A percentile compares a stretch with the other conserved stretches of the same genome.
Conservation (phyloP, 2,888 invertebrate species). For the Syrista parreyssii region DNA sequence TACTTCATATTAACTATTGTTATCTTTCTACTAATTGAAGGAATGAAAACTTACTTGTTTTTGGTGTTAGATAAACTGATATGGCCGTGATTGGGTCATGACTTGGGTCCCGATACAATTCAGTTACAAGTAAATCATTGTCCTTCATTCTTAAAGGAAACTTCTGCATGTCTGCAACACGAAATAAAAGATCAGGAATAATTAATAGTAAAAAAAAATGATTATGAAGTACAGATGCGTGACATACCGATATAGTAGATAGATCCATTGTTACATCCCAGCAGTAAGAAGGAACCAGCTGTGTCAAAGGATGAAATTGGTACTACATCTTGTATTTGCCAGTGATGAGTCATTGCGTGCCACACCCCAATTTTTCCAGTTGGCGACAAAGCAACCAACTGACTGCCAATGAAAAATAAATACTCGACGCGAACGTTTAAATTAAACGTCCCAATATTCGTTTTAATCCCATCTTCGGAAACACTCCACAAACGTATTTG, state of each 20-base stretch:
- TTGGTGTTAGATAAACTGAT: conserved; percentile 98
- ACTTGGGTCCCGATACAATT: conserved; percentile 93
- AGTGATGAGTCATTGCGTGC: conserved; percentile 99
- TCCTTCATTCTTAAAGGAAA: conserved; percentile 99
- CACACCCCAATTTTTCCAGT: conserved; percentile 98
- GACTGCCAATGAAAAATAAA: conserved; percentile 97
- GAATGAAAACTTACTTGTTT: conserved; percentile 84
- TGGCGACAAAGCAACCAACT: conserved; percentile 94
- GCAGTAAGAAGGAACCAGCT: conserved; percentile 92
- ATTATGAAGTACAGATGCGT: not conserved
- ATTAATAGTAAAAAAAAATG: not conserved
- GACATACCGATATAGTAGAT: conserved; percentile 93
- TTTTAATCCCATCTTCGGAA: conserved; percentile 79
- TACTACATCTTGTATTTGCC: conserved; percentile 97
- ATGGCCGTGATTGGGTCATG: conserved; percentile 97
- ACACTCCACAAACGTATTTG: conserved; percentile 84
- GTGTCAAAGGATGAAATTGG: conserved; percentile 97
- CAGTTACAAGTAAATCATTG: conserved; percentile 96
- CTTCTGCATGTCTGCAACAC: conserved; percentile 94
- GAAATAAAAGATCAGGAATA: conserved; percentile 9
- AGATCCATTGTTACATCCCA: conserved; percentile 96
- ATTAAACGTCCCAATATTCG: conserved; percentile 87
- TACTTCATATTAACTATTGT: not conserved
- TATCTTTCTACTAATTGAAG: not conserved
- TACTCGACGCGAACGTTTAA: conserved; percentile 93